Conservation (phyloP, 1,140 invertebrate species). For the Meloidogyne hapla region DNA sequence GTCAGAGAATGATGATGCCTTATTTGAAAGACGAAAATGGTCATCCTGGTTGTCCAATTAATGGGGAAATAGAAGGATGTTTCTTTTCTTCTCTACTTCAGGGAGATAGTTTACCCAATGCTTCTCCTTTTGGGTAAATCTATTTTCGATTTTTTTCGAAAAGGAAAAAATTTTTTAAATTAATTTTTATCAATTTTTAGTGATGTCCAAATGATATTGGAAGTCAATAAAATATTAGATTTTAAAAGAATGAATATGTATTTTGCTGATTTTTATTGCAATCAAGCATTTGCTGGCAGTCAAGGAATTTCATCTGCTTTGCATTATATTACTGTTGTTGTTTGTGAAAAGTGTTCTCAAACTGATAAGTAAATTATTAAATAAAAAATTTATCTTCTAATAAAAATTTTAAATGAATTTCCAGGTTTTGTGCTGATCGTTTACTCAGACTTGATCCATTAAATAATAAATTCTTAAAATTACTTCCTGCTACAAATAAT, state of each 20-base stretch:
- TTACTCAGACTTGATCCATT: slow-evolving; percentile 4
- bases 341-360: slow-evolving; percentile 36
- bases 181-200: slow-evolving; percentile 29
- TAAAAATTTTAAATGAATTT: not conserved
- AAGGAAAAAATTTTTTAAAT: not conserved
- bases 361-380: slow-evolving; percentile 31
- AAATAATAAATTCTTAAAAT: slow-evolving; percentile 17
- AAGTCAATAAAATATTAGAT: slow-evolving; percentile 32
- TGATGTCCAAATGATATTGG: slow-evolving; percentile 40
- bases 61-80: slow-evolving; percentile 46
- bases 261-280: slow-evolving; percentile 54
- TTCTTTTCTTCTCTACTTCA: slow-evolving; percentile 48
- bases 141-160: no score
- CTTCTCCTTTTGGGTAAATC: slow-evolving; percentile 26
- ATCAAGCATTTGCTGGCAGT: not conserved
- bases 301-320: slow-evolving; percentile 2
- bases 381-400: not conserved
- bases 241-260: slow-evolving; percentile 32
- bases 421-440: not conserved
- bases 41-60: slow-evolving; percentile 53
- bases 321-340: slow-evolving; percentile 50
- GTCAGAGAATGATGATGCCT: slow-evolving; percentile 46
- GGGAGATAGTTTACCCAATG: not conserved
- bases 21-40: slow-evolving; percentile 59
- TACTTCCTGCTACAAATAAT: not conserved